Base-by-base conservation (phyloP, 2,888 invertebrate species). In the Heliconius ethilla region DNA sequence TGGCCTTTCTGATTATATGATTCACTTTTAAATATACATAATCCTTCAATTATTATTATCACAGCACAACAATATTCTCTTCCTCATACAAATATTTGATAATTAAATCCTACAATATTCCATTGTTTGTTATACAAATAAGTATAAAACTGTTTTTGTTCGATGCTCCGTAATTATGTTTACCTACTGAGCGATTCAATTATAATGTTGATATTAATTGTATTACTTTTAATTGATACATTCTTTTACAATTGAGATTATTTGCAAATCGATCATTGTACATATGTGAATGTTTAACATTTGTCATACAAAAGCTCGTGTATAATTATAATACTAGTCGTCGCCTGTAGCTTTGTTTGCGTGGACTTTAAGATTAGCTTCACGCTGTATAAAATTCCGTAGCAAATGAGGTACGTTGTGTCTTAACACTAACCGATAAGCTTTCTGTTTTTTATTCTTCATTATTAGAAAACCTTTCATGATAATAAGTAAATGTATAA, bases 121-220 rank as follows among this genome's bases (percentile, higher is more conserved):
- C 84, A 85, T 84, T 85, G 84, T 84, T 83, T 81, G 67, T 82
- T 79, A 79, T 75, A 77, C 78, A 81, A 84, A 84, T 83, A 69
- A 7, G 13, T 18, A 82, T 84, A 82, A 79, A 76, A 74, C 63
- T 51, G 72, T 82, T 81, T 82, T 81, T 81, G 81, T 82, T 84
- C 82, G 80, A 78, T 67, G 65, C 66, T 3, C 37, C 55, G 70
- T 73, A n/a, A 65, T 59, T 22, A 62, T 66, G 29, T 78, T 75
- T 78, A 70, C 66, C 59, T 75, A 75, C 62, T n/a, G 33, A 45
- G 59, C 15, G 25, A 27, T 77, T 74, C 67, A 66, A 70, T 67
- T 69, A 10, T n/a, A 69, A 51, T 72, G 59, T 70, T 51, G 33
- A 59, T 37, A 76, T 65, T 25, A 27, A 70, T 59, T 76, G 63